phyloP scores from a whole-genome alignment of 2,797 vertebrate genomes.

The Malurus leucopterus region DNA sequence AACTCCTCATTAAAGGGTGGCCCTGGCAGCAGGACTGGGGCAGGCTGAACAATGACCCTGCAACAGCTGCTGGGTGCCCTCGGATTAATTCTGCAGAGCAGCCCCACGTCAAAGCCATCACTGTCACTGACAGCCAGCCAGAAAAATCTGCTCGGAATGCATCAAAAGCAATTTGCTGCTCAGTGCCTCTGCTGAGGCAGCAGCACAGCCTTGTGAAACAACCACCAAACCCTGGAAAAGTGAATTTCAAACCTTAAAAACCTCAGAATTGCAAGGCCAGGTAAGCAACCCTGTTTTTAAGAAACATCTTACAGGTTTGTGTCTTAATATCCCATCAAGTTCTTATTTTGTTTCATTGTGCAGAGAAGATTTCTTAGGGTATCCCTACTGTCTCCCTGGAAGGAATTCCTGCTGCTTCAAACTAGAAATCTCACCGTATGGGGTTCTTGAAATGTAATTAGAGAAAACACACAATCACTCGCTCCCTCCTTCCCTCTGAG shows the following conservation, averaged over 20 bases:
- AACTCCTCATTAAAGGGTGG: neutral
- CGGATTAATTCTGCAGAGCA: slow-evolving; percentile 10
- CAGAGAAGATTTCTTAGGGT: neutral
- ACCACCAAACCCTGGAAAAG: neutral
- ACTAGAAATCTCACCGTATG: neutral
- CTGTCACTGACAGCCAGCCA: slow-evolving; percentile 27
- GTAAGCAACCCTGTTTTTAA: neutral
- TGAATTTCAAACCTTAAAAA: neutral
- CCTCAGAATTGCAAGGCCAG: neutral
- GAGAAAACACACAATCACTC: neutral
- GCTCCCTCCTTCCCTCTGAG: neutral
- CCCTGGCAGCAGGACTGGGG: neutral
- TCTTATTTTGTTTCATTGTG: neutral
- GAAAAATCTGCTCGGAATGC: slow-evolving; percentile 35
- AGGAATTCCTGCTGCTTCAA: neutral
- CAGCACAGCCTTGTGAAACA: neutral
- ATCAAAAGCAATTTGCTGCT: slow-evolving; percentile 53
- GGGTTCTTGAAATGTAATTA: neutral
- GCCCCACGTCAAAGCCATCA: slow-evolving; percentile 35
- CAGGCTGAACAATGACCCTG: slow-evolving; percentile 18
- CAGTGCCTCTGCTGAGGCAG: slow-evolving; percentile 34
- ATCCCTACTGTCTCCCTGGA: neutral
- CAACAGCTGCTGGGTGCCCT: slow-evolving; percentile 35
- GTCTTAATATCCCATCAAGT: neutral
- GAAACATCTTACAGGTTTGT: neutral